Evolutionary conservation across 1,140 invertebrate species (phyloP), one percentile per base, ranked within the genome.

Genomic region (Drosophila obscura): DNA sequence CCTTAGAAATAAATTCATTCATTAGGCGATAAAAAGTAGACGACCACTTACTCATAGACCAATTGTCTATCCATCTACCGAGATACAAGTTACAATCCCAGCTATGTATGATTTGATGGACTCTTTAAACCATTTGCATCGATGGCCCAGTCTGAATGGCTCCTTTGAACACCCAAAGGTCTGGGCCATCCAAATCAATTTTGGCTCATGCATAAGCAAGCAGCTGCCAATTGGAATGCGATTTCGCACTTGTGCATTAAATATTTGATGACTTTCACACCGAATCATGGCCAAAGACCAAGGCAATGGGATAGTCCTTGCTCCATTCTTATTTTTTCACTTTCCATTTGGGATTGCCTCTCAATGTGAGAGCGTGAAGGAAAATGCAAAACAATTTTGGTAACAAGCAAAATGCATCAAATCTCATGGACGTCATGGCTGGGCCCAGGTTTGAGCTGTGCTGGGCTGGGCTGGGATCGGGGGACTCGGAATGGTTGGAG

Each of bases 321-420:
- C 11, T 39, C 11, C 35, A 13, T 39, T 16, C 46, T 48, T 43
- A 24, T 52, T 68, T 55, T 49, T 55, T 26, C 64, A 50, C 35
- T 4, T 67, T 67, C 53, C 35, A 56, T 67, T 44, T 46, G 51
- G 52, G 48, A 67, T 55, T 60, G 59, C 8, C 19, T 35, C 61
- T 56, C 46, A 28, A 46, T 64, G 43, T 44, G 58, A 66, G 63
- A 64, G 57, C 44, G 49, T 48, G 28, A 41, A 22, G 19, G 19
- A 74, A 80, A 85, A 82, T 81, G 76, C 58, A 75, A 82, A 81
- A 82, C 82, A 81, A 87, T 87, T 28, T 87, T 81, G 82, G 71
- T 75, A 75, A 87, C 82, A 85, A 87, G 74, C 63, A 81, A 85
- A 85, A 87, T 85, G 77, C 82, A 85, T 85, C 82, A 87, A 78